A percentile compares a stretch with the other conserved stretches of the same genome.
Conservation (phyloP, 2,113 vertebrate genomes). For the Pseudonaja textilis region DNA sequence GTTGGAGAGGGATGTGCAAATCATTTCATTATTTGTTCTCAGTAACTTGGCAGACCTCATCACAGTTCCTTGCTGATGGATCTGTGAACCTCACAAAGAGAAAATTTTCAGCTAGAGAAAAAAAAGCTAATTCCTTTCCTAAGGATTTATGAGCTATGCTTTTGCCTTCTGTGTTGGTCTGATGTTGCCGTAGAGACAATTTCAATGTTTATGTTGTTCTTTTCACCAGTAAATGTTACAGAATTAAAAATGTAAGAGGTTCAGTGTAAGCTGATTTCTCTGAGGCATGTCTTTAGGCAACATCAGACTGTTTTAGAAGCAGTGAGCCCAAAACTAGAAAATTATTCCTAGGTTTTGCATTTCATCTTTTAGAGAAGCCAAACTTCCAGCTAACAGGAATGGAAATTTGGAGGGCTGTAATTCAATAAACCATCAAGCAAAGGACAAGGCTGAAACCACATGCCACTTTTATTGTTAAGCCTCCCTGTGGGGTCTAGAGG, state of each 20-base stretch:
- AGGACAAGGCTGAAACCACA: background rate
- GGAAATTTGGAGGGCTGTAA: background rate
- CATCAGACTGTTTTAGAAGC: background rate
- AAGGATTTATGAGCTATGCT: background rate
- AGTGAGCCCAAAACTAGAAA: conserved; percentile 3
- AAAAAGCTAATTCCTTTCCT: background rate
- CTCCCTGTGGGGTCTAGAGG: background rate
- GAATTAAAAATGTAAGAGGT: background rate
- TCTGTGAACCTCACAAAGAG: background rate
- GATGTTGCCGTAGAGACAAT: background rate
- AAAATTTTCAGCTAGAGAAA: background rate
- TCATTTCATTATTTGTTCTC: background rate
- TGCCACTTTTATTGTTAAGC: background rate
- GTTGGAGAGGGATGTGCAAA: background rate
- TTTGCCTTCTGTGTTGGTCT: background rate
- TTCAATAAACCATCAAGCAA: background rate
- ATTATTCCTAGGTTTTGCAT: background rate
- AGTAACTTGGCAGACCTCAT: background rate
- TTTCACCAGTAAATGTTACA: background rate
- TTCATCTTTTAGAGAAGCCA: background rate
- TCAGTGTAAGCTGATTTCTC: background rate
- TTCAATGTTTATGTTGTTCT: background rate
- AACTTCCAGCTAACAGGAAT: background rate
- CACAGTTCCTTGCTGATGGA: background rate
- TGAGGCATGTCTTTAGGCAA: background rate